Conservation (phyloP, 2,113 vertebrate genomes). For the Leucoraja erinaceus region DNA sequence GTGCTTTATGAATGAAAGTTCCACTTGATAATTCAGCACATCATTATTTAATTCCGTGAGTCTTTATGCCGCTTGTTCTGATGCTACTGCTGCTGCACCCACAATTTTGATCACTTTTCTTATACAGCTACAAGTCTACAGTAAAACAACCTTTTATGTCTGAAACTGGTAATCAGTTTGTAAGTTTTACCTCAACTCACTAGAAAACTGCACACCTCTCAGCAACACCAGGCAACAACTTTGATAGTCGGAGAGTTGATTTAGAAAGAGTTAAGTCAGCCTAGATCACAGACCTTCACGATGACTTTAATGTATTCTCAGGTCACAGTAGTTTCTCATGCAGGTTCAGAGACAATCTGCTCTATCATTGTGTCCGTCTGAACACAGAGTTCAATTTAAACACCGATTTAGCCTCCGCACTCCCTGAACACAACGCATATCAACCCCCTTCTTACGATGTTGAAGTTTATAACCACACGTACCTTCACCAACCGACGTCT, state of each 20-base stretch:
- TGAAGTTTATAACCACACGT: not conserved
- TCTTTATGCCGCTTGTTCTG: not conserved
- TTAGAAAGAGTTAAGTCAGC: not conserved
- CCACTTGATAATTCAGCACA: not conserved
- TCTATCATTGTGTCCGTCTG: not conserved
- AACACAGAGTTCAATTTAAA: not conserved
- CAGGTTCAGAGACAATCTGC: not conserved
- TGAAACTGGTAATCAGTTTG: too few relatives aligned
- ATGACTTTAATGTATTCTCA: not conserved
- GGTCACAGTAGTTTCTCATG: not conserved
- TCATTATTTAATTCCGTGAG: not conserved
- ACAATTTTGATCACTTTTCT: not conserved
- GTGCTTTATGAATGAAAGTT: not conserved
- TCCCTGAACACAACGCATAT: not conserved
- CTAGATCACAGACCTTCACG: slow-evolving; percentile 5
- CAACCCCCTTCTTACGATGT: not conserved
- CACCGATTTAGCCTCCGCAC: not conserved
- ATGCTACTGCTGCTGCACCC: not conserved
- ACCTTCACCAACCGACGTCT: slow-evolving; percentile 6
- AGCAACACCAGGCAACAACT: not conserved
- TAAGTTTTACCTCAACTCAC: not conserved
- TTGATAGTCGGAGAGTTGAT: not conserved
- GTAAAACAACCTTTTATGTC: not conserved
- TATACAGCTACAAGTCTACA: not conserved
- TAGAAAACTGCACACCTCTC: not conserved